Conservation (phyloP, 1,140 invertebrate species). For the Berghia stephanieae region DNA sequence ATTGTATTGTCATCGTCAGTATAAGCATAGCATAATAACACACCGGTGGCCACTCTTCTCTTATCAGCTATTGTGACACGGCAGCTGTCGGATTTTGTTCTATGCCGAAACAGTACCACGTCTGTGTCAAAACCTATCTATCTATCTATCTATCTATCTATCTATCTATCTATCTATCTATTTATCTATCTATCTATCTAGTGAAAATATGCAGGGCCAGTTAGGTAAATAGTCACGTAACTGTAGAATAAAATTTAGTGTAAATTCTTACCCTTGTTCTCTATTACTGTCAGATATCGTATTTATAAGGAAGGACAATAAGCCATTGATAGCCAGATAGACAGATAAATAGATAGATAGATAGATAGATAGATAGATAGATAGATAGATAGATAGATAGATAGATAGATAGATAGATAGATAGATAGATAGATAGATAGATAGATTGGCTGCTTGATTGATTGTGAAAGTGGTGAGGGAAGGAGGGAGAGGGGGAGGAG, state of each 20-base stretch:
- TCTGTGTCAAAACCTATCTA: too few relatives aligned
- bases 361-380: neutral
- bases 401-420: neutral
- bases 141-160: too few relatives aligned
- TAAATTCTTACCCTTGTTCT: neutral
- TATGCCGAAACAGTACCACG: too few relatives aligned
- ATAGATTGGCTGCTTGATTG: neutral
- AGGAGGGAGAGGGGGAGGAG: neutral
- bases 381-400: neutral
- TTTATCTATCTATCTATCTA: too few relatives aligned
- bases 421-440: neutral
- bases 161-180: too few relatives aligned
- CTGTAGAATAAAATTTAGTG: neutral
- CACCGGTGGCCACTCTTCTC: too few relatives aligned
- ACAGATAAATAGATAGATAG: neutral
- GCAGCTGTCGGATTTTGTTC: too few relatives aligned
- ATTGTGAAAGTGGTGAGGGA: too few relatives aligned
- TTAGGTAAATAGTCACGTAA: neutral
- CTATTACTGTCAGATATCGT: neutral
- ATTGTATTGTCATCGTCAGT: too few relatives aligned
- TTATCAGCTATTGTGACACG: too few relatives aligned
- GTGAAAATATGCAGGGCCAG: too few relatives aligned
- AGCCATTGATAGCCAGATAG: neutral
- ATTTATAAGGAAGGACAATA: neutral
- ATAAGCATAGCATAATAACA: too few relatives aligned